Evolutionary conservation across 2,888 invertebrate species (phyloP).

Genomic region (Synanthedon andrenaeformis): DNA sequence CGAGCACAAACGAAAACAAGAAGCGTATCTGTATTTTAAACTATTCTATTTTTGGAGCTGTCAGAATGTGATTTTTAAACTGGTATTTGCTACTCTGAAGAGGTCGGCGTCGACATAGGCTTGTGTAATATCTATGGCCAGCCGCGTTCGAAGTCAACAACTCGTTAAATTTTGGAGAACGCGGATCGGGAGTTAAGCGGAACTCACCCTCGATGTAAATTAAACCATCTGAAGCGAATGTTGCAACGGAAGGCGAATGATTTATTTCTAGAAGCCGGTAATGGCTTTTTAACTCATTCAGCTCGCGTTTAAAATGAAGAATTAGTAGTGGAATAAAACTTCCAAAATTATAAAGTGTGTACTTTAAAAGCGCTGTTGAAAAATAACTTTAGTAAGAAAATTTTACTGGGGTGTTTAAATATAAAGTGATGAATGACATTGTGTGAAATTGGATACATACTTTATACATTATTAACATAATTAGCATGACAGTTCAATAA

Average conservation of each 20-base stretch:
- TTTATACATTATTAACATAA: too few species aligned
- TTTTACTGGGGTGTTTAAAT: too few species aligned
- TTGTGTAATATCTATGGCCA: not conserved
- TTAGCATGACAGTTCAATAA: too few species aligned
- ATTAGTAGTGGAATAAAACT: conserved; percentile 8
- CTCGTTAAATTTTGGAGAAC: conserved; percentile 20
- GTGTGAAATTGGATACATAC: too few species aligned
- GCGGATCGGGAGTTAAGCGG: conserved; percentile 28
- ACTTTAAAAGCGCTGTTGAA: not conserved
- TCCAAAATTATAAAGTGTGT: not conserved
- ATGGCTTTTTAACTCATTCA: conserved; percentile 38
- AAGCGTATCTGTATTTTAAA: not conserved
- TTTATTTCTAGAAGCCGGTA: conserved; percentile 33
- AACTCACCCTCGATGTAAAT: conserved; percentile 36
- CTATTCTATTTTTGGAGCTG: not conserved
- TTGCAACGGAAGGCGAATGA: conserved; percentile 35
- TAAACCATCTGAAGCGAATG: conserved; percentile 33
- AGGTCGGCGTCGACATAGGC: not conserved
- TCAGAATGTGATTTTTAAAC: not conserved
- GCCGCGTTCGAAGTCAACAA: conserved; percentile 12
- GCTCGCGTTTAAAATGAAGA: conserved; percentile 23
- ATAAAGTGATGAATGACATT: too few species aligned
- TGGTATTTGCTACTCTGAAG: not conserved
- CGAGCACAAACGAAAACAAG: conserved; percentile 15
- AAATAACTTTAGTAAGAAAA: conserved; percentile 1